A percentile compares a stretch with the other conserved stretches of the same genome.
Evolutionary conservation across 1,140 invertebrate species (phyloP).

Genomic region (Halictus rubicundus): DNA sequence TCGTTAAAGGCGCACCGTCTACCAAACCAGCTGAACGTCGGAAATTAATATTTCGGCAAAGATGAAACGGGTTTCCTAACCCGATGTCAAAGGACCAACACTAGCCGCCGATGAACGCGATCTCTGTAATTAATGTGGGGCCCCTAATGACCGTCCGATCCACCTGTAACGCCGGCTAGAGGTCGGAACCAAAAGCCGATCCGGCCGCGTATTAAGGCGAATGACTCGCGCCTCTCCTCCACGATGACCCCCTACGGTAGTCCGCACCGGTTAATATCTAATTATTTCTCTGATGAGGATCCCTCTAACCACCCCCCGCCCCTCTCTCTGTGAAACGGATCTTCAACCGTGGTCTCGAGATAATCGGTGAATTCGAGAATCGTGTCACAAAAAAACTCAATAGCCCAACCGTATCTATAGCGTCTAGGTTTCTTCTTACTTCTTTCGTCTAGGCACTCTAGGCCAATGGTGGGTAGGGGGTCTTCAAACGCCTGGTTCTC

Average conservation of each 20-base stretch:
- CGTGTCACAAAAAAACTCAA: conserved; percentile 12
- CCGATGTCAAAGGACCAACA: conserved; percentile 70
- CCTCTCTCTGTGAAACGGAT: conserved; percentile 67
- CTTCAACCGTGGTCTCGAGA: conserved; percentile 54
- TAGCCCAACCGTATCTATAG: neutral
- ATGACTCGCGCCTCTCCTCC: conserved; percentile 72
- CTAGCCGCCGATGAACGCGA: conserved; percentile 69
- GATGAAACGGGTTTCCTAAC: conserved; percentile 71
- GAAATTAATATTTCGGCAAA: conserved; percentile 74
- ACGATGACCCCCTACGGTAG: conserved; percentile 71
- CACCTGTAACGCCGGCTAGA: conserved; percentile 66
- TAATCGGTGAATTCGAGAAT: conserved; percentile 50
- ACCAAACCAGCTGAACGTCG: conserved; percentile 25
- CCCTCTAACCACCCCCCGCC: neutral
- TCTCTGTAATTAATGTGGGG: conserved; percentile 77
- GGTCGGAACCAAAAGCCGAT: conserved; percentile 40
- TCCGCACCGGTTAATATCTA: conserved; percentile 74
- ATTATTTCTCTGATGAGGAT: conserved; percentile 74
- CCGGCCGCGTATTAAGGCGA: conserved; percentile 73
- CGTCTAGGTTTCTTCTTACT: no score
- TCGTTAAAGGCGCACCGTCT: conserved; percentile 42
- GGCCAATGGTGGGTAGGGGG: no score
- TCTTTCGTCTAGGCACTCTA: no score
- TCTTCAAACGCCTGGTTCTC: no score
- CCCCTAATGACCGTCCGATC: conserved; percentile 71